Conservation (phyloP, 2,888 invertebrate genomes). For the Scelioninae gen. 1 region DNA sequence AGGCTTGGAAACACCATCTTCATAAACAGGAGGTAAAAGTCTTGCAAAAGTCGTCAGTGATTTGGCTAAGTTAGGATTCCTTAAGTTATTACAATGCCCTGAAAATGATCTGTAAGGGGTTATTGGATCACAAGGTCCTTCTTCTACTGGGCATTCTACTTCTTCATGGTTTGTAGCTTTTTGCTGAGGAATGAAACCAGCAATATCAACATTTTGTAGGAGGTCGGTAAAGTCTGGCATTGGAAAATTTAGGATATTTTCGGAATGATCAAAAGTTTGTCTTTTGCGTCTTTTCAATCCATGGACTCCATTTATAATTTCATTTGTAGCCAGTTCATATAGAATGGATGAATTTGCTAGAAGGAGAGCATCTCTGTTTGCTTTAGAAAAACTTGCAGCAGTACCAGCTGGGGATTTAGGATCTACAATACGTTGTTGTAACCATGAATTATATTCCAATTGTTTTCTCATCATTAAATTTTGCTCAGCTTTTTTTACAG, state of each 20-base stretch:
- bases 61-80: slow-evolving; percentile 92
- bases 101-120: slow-evolving; percentile 90
- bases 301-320: slow-evolving; percentile 89
- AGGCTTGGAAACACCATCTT: slow-evolving; percentile 94
- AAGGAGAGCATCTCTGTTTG: slow-evolving; percentile 92
- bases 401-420: slow-evolving; percentile 94
- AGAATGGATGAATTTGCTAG: slow-evolving; percentile 94
- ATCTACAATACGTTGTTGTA: slow-evolving; percentile 87
- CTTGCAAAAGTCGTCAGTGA: slow-evolving; percentile 94
- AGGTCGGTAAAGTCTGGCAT: slow-evolving; percentile 90
- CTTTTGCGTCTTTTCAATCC: slow-evolving; percentile 87
- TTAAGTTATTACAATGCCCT: slow-evolving; percentile 94
- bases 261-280: slow-evolving; percentile 88
- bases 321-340: slow-evolving; percentile 94
- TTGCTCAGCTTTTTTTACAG: slow-evolving; percentile 91
- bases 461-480: slow-evolving; percentile 90
- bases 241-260: slow-evolving; percentile 85
- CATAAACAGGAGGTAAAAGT: slow-evolving; percentile 93
- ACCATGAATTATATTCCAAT: slow-evolving; percentile 93
- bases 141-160: slow-evolving; percentile 89
- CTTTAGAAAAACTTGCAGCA: slow-evolving; percentile 95
- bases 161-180: slow-evolving; percentile 87
- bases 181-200: slow-evolving; percentile 88
- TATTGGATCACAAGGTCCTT: slow-evolving; percentile 89
- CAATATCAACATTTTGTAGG: slow-evolving; percentile 91